phyloP scores from a whole-genome alignment of 2,888 invertebrate species.

The Hemaris fuciformis region DNA sequence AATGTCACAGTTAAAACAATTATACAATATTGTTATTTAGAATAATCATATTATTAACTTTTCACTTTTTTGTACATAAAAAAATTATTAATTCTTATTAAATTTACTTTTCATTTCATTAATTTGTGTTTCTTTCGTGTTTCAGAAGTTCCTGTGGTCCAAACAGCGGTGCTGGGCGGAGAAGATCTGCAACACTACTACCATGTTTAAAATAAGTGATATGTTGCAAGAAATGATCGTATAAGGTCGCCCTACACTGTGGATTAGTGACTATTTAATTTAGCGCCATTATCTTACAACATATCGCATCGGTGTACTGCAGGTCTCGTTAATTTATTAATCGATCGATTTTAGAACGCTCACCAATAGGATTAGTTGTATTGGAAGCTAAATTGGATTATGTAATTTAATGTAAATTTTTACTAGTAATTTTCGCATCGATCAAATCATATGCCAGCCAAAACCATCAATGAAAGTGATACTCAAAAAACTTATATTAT shows the following conservation, averaged over 20 bases:
- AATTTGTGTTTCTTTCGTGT: conserved; percentile 24
- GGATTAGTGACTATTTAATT: neutral
- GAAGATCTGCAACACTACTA: conserved; percentile 70
- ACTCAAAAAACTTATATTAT: neutral
- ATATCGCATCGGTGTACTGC: neutral
- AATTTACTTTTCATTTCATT: neutral
- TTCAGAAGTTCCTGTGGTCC: conserved; percentile 61
- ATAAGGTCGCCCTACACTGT: neutral
- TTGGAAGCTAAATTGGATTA: neutral
- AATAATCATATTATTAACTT: no score
- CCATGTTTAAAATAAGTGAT: conserved; percentile 37
- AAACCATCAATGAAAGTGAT: neutral
- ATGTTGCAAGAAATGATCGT: neutral
- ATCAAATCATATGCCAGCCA: neutral
- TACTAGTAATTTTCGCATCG: neutral
- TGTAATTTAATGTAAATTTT: neutral
- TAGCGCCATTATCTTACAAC: neutral
- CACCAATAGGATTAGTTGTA: neutral
- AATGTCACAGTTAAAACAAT: no score
- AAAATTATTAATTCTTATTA: neutral
- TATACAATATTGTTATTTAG: no score
- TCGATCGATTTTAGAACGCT: neutral
- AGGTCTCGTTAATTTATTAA: neutral
- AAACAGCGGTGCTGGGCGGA: conserved; percentile 52
- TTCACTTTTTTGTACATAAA: no score